A percentile compares a stretch with the other conserved stretches of the same genome.
Conservation (phyloP, 2,888 invertebrate species). For the Sesia bembeciformis region DNA sequence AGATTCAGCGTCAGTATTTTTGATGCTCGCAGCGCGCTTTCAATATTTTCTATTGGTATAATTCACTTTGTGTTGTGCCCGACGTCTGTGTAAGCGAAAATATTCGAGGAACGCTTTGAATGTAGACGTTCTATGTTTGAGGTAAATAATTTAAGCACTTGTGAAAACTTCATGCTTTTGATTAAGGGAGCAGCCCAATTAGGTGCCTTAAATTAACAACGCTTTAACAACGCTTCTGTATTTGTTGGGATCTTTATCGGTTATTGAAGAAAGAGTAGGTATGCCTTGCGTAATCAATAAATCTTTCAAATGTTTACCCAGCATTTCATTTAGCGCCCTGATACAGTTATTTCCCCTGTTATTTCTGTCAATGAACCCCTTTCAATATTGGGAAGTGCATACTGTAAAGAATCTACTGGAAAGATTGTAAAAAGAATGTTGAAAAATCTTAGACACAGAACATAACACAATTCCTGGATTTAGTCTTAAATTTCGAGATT, state of each 20-base stretch:
- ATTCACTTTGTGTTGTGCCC: conserved; percentile 49
- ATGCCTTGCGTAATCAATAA: neutral
- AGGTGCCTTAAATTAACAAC: conserved; percentile 57
- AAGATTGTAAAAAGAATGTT: conserved; percentile 37
- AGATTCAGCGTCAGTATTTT: conserved; percentile 61
- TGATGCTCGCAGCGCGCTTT: conserved; percentile 52
- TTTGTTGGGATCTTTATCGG: conserved; percentile 44
- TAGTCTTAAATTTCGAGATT: conserved; percentile 68
- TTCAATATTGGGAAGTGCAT: conserved; percentile 56
- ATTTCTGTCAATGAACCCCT: conserved; percentile 11
- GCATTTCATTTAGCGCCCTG: neutral
- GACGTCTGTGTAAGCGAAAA: conserved; percentile 58
- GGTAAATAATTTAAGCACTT: conserved; percentile 68
- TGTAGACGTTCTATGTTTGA: conserved; percentile 66
- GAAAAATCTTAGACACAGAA: conserved; percentile 54
- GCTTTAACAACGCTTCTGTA: conserved; percentile 48
- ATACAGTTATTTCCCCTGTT: neutral
- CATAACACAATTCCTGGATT: conserved; percentile 59
- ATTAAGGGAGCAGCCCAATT: conserved; percentile 67
- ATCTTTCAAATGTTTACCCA: neutral
- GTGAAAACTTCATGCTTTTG: conserved; percentile 65
- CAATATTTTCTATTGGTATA: conserved; percentile 60
- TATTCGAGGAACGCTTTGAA: conserved; percentile 63
- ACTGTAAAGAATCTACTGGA: conserved; percentile 33
- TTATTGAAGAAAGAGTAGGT: conserved; percentile 7